These are phyloP conservation scores for Pomacea maculata DNA, from an alignment of 1,140 invertebrate species.

Conservation along the genomic window DNA sequence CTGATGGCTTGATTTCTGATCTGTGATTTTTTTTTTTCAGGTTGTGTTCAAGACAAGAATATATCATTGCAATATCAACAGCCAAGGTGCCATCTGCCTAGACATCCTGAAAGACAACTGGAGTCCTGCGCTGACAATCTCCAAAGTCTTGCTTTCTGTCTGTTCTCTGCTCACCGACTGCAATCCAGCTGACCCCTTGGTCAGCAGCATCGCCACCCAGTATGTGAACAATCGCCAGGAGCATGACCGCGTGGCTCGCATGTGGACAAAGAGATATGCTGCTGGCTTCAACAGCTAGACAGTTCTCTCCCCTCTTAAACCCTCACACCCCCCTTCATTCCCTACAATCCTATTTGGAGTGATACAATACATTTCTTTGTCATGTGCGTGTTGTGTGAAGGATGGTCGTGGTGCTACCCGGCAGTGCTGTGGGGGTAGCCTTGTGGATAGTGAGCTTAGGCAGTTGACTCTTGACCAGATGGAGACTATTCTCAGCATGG, in stretches of 20 bases:
- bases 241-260: conserved; percentile 95
- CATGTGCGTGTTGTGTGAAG: too few relatives aligned
- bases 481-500: too few relatives aligned
- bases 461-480: too few relatives aligned
- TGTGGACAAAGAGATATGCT: conserved; percentile 98
- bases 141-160: conserved; percentile 68
- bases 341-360: too few relatives aligned
- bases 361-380: too few relatives aligned
- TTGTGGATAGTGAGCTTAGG: too few relatives aligned
- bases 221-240: conserved; percentile 97
- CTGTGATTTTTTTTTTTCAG: conserved; percentile 68
- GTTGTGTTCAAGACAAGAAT: conserved; percentile 85
- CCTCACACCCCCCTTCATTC: too few relatives aligned
- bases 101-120: conserved; percentile 67
- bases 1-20: too few relatives aligned
- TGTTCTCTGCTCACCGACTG: conserved; percentile 86
- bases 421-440: too few relatives aligned
- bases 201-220: conserved; percentile 97
- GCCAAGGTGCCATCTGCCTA: conserved; percentile 65
- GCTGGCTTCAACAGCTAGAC: conserved; percentile 72
- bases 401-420: too few relatives aligned
- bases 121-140: conserved; percentile 65
- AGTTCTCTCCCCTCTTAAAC: background rate
- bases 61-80: conserved; percentile 67
- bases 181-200: conserved; percentile 89